Evolutionary conservation across 2,888 invertebrate genomes (phyloP).

Genomic region (Shargacucullia verbasci): DNA sequence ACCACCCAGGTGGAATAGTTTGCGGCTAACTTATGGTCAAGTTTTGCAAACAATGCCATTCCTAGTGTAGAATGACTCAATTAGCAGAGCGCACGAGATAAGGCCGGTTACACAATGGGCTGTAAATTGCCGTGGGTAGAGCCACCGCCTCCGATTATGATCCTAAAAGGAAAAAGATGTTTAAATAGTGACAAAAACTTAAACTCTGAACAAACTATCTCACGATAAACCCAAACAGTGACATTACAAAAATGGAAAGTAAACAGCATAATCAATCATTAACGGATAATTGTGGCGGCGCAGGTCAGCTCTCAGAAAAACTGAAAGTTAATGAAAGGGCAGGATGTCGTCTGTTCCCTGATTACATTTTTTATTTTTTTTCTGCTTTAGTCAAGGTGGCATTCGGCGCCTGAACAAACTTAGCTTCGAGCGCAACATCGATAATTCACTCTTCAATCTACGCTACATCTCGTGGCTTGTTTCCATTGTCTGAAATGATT

Average conservation of each 20-base stretch:
- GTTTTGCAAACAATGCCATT: slow-evolving; percentile 86
- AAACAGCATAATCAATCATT: slow-evolving; percentile 86
- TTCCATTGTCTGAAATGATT: slow-evolving; percentile 66
- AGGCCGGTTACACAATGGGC: slow-evolving; percentile 76
- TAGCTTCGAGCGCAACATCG: slow-evolving; percentile 80
- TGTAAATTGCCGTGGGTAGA: slow-evolving; percentile 74
- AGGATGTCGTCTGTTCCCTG: slow-evolving; percentile 80
- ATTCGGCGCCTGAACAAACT: slow-evolving; percentile 83
- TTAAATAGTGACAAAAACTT: slow-evolving; percentile 43
- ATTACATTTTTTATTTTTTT: slow-evolving; percentile 69
- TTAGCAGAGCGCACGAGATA: slow-evolving; percentile 81
- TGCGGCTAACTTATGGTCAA: slow-evolving; percentile 75
- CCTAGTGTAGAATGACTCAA: slow-evolving; percentile 85
- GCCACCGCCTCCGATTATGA: slow-evolving; percentile 53
- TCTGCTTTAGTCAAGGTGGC: slow-evolving; percentile 73
- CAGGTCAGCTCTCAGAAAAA: slow-evolving; percentile 67
- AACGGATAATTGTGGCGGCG: slow-evolving; percentile 75
- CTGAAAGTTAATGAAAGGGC: slow-evolving; percentile 78
- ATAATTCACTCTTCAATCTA: slow-evolving; percentile 85
- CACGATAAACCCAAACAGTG: slow-evolving; percentile 74
- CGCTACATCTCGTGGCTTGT: slow-evolving; percentile 68
- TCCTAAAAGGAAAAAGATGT: slow-evolving; percentile 45
- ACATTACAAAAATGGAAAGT: slow-evolving; percentile 76
- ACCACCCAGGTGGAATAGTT: slow-evolving; percentile 79
- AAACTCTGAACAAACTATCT: slow-evolving; percentile 54